Evolutionary conservation across 2,797 vertebrate species (phyloP).

Genomic region (Sebastes cheni): DNA sequence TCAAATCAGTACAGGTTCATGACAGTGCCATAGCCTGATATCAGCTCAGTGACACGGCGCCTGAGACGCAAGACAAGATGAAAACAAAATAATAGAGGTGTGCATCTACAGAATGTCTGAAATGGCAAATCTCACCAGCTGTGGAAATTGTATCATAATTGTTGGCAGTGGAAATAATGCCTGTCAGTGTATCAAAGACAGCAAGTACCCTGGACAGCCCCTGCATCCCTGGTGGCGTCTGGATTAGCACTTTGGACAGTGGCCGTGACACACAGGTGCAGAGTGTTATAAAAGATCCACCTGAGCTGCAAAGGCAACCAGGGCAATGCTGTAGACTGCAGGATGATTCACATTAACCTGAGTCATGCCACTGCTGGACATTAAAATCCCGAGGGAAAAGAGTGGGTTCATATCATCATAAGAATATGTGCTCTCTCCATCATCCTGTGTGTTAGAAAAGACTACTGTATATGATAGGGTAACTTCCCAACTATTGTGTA

Average conservation of each 20-base stretch:
- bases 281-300: background rate
- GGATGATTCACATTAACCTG: background rate
- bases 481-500: background rate
- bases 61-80: background rate
- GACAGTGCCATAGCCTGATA: background rate
- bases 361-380: background rate
- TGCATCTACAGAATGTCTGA: background rate
- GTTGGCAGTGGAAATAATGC: background rate
- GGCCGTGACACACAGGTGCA: background rate
- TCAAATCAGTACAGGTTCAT: background rate
- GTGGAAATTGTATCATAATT: background rate
- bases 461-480: background rate
- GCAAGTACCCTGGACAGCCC: background rate
- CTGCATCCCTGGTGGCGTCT: background rate
- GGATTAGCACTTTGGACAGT: background rate
- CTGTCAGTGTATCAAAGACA: background rate
- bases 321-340: background rate
- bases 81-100: slow-evolving; percentile 7
- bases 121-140: slow-evolving; percentile 5
- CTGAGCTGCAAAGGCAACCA: background rate
- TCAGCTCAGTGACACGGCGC: background rate
- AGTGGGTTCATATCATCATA: background rate
- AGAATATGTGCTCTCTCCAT: background rate
- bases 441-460: background rate
- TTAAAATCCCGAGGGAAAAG: background rate